These are phyloP conservation scores for Drosophila prosaltans DNA, from an alignment of 1,140 invertebrate genomes.

Conservation along the genomic window DNA sequence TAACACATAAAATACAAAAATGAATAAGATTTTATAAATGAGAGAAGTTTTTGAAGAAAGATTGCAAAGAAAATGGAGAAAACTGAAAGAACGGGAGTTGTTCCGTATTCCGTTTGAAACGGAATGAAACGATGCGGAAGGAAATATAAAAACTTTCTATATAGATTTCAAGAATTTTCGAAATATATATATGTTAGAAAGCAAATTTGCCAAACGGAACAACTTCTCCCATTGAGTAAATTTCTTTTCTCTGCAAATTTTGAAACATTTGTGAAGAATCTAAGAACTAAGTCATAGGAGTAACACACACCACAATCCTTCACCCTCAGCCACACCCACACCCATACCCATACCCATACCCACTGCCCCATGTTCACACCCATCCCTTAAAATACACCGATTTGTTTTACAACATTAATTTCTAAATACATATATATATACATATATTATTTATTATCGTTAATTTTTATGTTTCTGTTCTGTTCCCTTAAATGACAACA, in stretches of 20 bases:
- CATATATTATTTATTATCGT: slow-evolving; percentile 7
- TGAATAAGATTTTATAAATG: slow-evolving; percentile 1
- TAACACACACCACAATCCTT: slow-evolving; percentile 37
- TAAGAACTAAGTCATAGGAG: slow-evolving; percentile 78
- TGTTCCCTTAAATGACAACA: slow-evolving; percentile 1
- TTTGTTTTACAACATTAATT: slow-evolving; percentile 18
- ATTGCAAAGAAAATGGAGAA: slow-evolving; percentile 5
- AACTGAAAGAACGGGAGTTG: not conserved
- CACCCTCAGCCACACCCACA: slow-evolving; percentile 1
- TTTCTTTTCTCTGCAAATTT: slow-evolving; percentile 41
- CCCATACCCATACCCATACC: slow-evolving; percentile 5
- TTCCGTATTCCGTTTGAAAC: slow-evolving; percentile 5
- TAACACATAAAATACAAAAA: slow-evolving; percentile 16
- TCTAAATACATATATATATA: not conserved
- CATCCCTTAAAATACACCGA: slow-evolving; percentile 20
- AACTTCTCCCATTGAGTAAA: not conserved
- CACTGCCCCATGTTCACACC: no score
- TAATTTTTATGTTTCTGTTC: slow-evolving; percentile 8
- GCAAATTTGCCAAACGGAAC: not conserved
- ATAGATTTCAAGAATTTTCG: not conserved
- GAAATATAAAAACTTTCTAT: not conserved
- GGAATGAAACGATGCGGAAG: not conserved
- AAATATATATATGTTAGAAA: no score
- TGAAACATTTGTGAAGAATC: slow-evolving; percentile 41
- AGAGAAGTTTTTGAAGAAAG: not conserved